Evolutionary conservation across 2,113 vertebrate genomes (phyloP), one percentile per base, ranked within the genome.

Genomic region (Bambusicola thoracicus): DNA sequence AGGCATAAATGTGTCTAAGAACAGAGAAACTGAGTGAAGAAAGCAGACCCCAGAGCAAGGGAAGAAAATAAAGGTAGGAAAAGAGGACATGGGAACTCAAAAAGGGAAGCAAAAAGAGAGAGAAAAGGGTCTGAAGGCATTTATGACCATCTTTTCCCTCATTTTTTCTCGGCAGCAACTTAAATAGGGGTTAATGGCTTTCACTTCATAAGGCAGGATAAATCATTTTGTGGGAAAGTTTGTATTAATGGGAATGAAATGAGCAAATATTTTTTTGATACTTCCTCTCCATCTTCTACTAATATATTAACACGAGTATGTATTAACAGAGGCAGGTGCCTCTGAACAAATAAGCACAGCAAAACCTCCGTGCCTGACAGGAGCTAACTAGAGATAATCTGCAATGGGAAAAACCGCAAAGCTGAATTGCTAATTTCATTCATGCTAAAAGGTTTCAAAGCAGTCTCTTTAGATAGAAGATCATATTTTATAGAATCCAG

Each of bases 381-480:
- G 59, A 91, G 34, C 24, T 73, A 79, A 65, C 36, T 79, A 62
- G 18, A 84, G 66, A 43, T 44, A 85, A 53, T 67, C 36, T 16
- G 55, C 51, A 70, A 85, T 6, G 89, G 73, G 27, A 87, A 91
- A 79, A 78, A 20, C 55, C 80, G 43, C 29, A 53, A 82, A 88
- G 70, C 46, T 11, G 44, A 93, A 97, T 74, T 81, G 36, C 70
- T 95, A 87, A 91, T 94, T 91, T 85, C 20, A 91, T 94, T 87
- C 15, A 4, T 76, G 62, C 51, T 55, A 69, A 78, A 78, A 79
- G 77, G 44, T 93, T 92, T 91, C 77, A 84, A 93, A 95, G 80
- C 40, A 86, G 36, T 43, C 34, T 51, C 66, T 90, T 95, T 88
- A 63, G 56, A 58, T 81, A 72, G 85, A 82, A 85, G 44, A 88